These are phyloP conservation scores for Plecturocebus donacophilus DNA, from an alignment of 2,113 vertebrate genomes.

Conservation along the genomic window DNA sequence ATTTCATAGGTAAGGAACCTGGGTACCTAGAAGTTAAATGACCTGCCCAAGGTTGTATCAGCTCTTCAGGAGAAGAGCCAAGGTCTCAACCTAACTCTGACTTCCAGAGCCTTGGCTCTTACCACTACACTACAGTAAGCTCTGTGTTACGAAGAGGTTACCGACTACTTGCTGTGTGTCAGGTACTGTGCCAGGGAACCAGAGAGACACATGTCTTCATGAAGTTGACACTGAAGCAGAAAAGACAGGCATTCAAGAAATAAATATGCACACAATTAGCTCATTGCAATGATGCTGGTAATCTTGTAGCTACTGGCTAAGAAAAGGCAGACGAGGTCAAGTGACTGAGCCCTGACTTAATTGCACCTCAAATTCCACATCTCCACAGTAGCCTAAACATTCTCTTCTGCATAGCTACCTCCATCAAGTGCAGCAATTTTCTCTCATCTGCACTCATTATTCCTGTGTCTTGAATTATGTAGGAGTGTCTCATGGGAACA, in stretches of 20 bases:
- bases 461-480: constrained; percentile 37
- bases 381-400: constrained; percentile 35
- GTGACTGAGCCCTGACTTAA: background rate
- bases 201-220: background rate
- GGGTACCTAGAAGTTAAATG: background rate
- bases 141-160: background rate
- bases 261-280: background rate
- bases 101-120: background rate
- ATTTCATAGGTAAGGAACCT: background rate
- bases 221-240: background rate
- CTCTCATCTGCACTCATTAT: constrained; percentile 54
- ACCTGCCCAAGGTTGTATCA: background rate
- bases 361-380: constrained; percentile 49
- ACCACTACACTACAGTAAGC: background rate
- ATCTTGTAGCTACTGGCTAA: background rate
- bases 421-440: constrained; percentile 13
- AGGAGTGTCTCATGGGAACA: background rate
- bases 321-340: constrained; percentile 4
- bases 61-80: background rate
- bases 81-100: background rate
- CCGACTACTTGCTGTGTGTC: background rate
- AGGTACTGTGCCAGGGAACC: background rate
- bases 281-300: constrained; percentile 5
- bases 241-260: background rate
- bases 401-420: constrained; percentile 48